Conservation (phyloP, 1,140 invertebrate genomes). For the Temnothorax longispinosus region DNA sequence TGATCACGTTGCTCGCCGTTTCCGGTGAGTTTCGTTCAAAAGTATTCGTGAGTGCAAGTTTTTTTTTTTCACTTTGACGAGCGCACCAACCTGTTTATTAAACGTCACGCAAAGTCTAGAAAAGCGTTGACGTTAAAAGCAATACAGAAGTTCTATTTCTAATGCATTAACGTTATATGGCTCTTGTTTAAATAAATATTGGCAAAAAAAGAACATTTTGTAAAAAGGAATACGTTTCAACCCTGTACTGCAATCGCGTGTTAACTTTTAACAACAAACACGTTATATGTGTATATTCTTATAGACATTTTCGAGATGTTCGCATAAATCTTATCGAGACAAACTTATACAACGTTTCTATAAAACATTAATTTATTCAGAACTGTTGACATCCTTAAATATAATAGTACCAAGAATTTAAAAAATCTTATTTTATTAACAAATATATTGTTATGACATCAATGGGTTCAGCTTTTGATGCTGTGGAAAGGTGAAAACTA, state of each 20-base stretch:
- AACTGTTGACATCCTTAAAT: not conserved
- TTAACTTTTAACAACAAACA: not conserved
- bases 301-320: not conserved
- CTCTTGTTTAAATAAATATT: constrained; percentile 2
- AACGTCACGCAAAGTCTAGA: not conserved
- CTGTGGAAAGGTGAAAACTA: not conserved
- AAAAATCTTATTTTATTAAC: not conserved
- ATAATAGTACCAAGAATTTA: not conserved
- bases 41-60: not conserved
- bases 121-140: not conserved
- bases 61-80: not conserved
- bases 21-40: constrained; percentile 65
- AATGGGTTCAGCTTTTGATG: not conserved
- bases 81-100: not conserved
- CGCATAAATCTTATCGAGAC: not conserved
- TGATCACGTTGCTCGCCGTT: constrained; percentile 58
- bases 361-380: not conserved
- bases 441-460: not conserved
- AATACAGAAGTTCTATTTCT: not conserved
- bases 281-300: not conserved
- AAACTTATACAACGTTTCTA: not conserved
- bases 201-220: not conserved
- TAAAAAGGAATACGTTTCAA: not conserved
- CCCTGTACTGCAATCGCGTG: not conserved
- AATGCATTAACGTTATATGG: not conserved